A percentile compares a stretch with the other conserved stretches of the same genome.
Conservation (phyloP, 2,888 invertebrate genomes). For the Cynaeus angustus region DNA sequence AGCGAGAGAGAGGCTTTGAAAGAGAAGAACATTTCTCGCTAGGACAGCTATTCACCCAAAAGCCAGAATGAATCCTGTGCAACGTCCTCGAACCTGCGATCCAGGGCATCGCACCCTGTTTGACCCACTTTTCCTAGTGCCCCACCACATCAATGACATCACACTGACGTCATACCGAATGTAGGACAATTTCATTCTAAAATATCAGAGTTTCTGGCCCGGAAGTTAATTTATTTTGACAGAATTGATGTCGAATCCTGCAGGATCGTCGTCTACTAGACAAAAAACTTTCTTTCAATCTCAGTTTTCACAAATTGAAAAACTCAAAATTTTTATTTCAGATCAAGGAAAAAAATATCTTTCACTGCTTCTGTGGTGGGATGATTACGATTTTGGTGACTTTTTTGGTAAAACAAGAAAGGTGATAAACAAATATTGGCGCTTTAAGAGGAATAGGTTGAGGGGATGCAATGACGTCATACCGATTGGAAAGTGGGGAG, state of each 20-base stretch:
- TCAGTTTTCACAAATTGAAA: too few species aligned
- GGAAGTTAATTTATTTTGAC: conserved; percentile 56
- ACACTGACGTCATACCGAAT: conserved; percentile 77
- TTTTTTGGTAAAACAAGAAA: not conserved
- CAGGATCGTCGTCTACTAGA: too few species aligned
- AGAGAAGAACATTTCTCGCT: conserved; percentile 46
- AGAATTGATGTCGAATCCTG: not conserved
- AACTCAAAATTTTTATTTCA: too few species aligned
- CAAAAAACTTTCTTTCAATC: too few species aligned
- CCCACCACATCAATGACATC: conserved; percentile 68
- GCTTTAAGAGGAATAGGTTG: conserved; percentile 23
- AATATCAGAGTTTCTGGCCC: conserved; percentile 68
- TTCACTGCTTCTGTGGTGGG: too few species aligned
- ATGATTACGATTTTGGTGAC: too few species aligned
- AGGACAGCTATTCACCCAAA: conserved; percentile 55
- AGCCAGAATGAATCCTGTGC: conserved; percentile 67
- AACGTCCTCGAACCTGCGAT: conserved; percentile 69
- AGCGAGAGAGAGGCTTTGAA: conserved; percentile 47
- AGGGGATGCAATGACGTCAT: conserved; percentile 70
- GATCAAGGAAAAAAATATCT: too few species aligned
- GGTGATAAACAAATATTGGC: conserved; percentile 43
- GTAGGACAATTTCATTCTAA: conserved; percentile 78
- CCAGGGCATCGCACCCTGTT: conserved; percentile 79
- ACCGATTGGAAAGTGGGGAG: conserved; percentile 62
- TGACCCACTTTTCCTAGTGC: conserved; percentile 78